Base-by-base conservation (phyloP, 1,140 invertebrate genomes). In the Notospermus geniculatus region DNA sequence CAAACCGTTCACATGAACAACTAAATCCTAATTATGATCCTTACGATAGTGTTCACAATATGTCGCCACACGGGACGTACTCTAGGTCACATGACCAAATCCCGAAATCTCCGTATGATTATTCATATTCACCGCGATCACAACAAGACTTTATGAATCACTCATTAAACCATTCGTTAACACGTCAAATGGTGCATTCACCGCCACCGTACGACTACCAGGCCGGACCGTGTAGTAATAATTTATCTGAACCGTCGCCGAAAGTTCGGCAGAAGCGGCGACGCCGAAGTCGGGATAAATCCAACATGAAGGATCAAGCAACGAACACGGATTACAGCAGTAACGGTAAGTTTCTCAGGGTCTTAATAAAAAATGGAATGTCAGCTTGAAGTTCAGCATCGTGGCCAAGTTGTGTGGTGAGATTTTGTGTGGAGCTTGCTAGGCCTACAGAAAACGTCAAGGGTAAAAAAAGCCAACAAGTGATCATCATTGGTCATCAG, bases 241-340 rank as follows among this genome's bases (percentile, higher is more conserved):
- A 50, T 27, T 27, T 50, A 19, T 19, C n/a, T 4, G 32, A 36
- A 15, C 32, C 32, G n/a, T 50, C 46, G 46, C 46, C 46, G 46
- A 19, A 50, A 9, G n/a, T 50, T 30, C 19, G 58, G 60, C 73
- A 75, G 55, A 62, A 71, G 43, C 65, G 61, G 45, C 62, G 71
- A 22, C 63, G 59, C 0, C 27, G 27, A 46, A 36, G 32, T 28
- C 60, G 59, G 69, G 73, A 62, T 67, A 70, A 23, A 65, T 63
- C 17, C n/a, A 17, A 39, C 13, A 74, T 63, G 25, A 62, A 68
- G 55, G 77, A 79, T 69, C 75, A 79, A 57, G 74, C 74, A 15
- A 79, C 77, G 0, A 79, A 79, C 60, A 79, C 77, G 46, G 77
- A 79, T 64, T 62, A 76, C 43, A 76, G 75, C 59, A 79, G 77